phyloP scores from a whole-genome alignment of 2,888 invertebrate species.

The Apantesis nais region DNA sequence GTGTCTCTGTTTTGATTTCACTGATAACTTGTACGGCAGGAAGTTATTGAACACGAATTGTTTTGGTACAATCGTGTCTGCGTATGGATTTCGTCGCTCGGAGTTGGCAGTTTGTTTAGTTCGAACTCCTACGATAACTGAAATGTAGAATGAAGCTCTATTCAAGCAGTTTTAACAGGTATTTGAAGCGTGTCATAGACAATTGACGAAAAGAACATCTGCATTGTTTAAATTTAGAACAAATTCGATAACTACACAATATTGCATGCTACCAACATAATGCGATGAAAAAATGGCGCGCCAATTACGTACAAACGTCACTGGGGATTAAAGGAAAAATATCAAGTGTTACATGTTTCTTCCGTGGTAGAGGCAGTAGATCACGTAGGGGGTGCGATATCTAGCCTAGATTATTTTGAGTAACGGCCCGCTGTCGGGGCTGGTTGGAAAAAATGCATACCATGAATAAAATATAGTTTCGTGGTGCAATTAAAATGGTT shows the following conservation, averaged over 20 bases:
- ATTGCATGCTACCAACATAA: slow-evolving; percentile 53
- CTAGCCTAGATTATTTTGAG: slow-evolving; percentile 82
- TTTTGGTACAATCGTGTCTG: slow-evolving; percentile 34
- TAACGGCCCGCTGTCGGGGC: slow-evolving; percentile 69
- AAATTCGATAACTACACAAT: slow-evolving; percentile 32
- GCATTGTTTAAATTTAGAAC: slow-evolving; percentile 13
- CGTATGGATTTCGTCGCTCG: slow-evolving; percentile 16
- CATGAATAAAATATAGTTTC: slow-evolving; percentile 77
- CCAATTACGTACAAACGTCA: slow-evolving; percentile 61
- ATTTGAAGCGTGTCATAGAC: slow-evolving; percentile 2
- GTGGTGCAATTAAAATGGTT: slow-evolving; percentile 79
- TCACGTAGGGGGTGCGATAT: slow-evolving; percentile 76
- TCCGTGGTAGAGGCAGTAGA: slow-evolving; percentile 71
- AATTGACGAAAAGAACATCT: slow-evolving; percentile 6
- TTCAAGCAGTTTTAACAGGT: neutral
- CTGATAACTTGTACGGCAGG: slow-evolving; percentile 45
- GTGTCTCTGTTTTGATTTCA: slow-evolving; percentile 55
- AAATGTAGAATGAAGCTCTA: no score
- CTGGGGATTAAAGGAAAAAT: slow-evolving; percentile 69
- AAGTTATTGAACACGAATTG: slow-evolving; percentile 48
- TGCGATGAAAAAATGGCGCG: slow-evolving; percentile 58
- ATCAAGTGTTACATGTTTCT: slow-evolving; percentile 63
- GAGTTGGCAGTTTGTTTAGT: slow-evolving; percentile 2
- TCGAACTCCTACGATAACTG: neutral
- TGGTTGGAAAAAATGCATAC: slow-evolving; percentile 66